Base-by-base conservation (phyloP, 1,140 invertebrate genomes). In the Drosophila albomicans region DNA sequence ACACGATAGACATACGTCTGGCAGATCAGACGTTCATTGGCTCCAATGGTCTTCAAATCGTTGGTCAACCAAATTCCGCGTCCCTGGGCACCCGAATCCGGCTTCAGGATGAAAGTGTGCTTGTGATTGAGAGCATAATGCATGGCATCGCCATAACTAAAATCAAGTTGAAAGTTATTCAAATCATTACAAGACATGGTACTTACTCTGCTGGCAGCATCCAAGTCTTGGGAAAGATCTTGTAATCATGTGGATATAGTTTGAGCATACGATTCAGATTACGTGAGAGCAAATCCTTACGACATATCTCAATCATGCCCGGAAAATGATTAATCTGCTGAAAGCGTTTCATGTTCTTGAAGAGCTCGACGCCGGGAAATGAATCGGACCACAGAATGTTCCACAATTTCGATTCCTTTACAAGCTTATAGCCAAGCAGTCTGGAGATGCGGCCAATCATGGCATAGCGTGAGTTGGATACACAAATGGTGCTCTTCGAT, bases 211-310 rank as follows among this genome's bases (percentile, higher is more conserved):
- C 95, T 43, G 98, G 97, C 65, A 98, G 94, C 93, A 96, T 97
- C 97, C 97, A 98, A n/a, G 97, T 97, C 93, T 96, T 97, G 3
- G 98, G 97, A 92, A 97, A 98, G 92, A 98, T 97, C 84, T 96
- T 96, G 91, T 98, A 98, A 65, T 98, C 97, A 80, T 96, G 96
- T 0, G 97, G 97, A 93, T 97, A 98, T 28, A 96, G 90, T 93
- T 97, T 96, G 54, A 95, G 93, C 97, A 98, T 97, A 68, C 97
- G 94, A 92, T 97, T 98, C 54, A 98, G 93, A 92, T 98, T 98
- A 62, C 96, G 93, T 5, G 97, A 96, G 5, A 98, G 93, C 48
- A 97, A 93, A 94, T 98, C 97, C 93, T 98, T 98, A 75, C 95
- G 94, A 93, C 97, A 98, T 74, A 98, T 97, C 93, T 98, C 97